Evolutionary conservation across 2,113 vertebrate species (phyloP).

Genomic region (Apteryx mantelli): DNA sequence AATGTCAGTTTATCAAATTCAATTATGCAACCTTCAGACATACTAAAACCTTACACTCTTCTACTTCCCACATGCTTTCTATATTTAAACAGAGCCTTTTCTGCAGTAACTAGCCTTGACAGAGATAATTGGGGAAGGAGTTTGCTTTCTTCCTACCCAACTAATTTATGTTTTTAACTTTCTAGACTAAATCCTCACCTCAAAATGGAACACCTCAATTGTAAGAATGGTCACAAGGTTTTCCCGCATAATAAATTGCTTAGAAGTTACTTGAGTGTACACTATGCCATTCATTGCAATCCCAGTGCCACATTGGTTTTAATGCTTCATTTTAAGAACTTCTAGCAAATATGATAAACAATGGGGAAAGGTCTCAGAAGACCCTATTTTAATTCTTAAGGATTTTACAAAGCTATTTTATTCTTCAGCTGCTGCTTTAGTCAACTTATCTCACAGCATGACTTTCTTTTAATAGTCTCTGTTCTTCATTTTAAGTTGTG

Average conservation of each 20-base stretch:
- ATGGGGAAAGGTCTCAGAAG: background rate
- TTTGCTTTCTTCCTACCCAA: constrained; percentile 43
- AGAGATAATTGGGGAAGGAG: constrained; percentile 57
- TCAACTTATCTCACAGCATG: background rate
- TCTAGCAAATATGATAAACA: background rate
- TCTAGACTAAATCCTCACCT: background rate
- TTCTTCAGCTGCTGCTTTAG: background rate
- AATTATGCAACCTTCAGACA: constrained; percentile 59
- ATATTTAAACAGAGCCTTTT: constrained; percentile 64
- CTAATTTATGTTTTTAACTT: background rate
- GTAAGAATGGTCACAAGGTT: background rate
- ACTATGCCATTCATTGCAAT: background rate
- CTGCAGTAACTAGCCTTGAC: constrained; percentile 50
- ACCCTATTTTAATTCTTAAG: background rate
- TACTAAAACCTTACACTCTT: constrained; percentile 52
- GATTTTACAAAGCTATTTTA: background rate
- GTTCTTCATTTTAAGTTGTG: background rate
- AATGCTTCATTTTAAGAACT: background rate
- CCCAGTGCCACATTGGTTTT: background rate
- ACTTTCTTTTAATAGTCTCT: background rate
- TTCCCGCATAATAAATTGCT: background rate
- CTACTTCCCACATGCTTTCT: constrained; percentile 71
- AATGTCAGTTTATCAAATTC: constrained; percentile 62
- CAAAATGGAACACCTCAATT: background rate
- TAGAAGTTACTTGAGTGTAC: background rate